Percentiles rank a stretch among this genome's conserved stretches.
Evolutionary conservation across 2,888 invertebrate genomes (phyloP).

Genomic region (Cynaeus angustus): DNA sequence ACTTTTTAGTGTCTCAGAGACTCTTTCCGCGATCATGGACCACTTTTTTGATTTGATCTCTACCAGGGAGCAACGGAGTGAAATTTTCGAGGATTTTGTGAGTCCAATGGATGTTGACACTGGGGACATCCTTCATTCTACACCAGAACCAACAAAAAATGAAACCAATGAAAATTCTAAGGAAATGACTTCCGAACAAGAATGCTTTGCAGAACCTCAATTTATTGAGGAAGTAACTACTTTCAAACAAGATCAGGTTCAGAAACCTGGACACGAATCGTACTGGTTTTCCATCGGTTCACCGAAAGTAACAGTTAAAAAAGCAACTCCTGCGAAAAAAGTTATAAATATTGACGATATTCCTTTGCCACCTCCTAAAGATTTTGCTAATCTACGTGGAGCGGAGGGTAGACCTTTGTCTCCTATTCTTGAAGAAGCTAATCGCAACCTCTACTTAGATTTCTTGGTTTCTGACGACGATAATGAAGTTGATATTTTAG

Average conservation of each 20-base stretch:
- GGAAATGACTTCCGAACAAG: no score
- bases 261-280: conserved; percentile 62
- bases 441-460: conserved; percentile 57
- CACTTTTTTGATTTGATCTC: conserved; percentile 61
- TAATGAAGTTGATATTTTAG: conserved; percentile 22
- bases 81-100: conserved; percentile 44
- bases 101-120: conserved; percentile 42
- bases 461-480: conserved; percentile 43
- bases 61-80: background rate
- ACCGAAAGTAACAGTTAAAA: conserved; percentile 26
- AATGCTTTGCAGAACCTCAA: no score
- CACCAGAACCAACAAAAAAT: conserved; percentile 53
- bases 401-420: conserved; percentile 54
- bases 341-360: conserved; percentile 67
- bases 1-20: conserved; percentile 66
- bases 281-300: conserved; percentile 67
- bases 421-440: conserved; percentile 66
- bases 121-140: conserved; percentile 53
- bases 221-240: conserved; percentile 54
- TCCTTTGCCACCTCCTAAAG: conserved; percentile 63
- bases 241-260: conserved; percentile 60
- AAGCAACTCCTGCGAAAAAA: conserved; percentile 25
- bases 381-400: conserved; percentile 2
- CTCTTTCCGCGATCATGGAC: conserved; percentile 67
- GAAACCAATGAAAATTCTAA: no score